Conservation (phyloP, 2,113 vertebrate species). For the Labrus mixtus region DNA sequence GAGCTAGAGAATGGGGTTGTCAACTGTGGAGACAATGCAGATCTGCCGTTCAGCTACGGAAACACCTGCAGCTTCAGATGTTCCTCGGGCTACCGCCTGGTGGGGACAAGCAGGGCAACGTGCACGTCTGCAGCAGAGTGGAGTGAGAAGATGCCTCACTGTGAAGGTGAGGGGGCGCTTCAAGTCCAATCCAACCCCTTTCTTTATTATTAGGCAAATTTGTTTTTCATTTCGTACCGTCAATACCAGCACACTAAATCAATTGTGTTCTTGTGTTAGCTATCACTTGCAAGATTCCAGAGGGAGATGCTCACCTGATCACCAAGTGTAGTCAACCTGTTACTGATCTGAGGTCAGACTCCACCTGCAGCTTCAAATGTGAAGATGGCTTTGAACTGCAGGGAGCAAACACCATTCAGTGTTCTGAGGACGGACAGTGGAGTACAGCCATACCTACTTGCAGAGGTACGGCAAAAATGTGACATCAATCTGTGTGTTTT, state of each 20-base stretch:
- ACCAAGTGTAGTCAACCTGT: conserved; percentile 45
- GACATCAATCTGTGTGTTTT: too few species aligned
- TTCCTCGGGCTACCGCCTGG: conserved; percentile 70
- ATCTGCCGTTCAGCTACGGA: conserved; percentile 75
- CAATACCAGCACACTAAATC: neutral
- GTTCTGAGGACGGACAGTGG: conserved; percentile 65
- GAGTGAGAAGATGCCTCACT: conserved; percentile 79
- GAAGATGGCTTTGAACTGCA: conserved; percentile 62
- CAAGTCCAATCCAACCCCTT: neutral
- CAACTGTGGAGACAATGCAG: conserved; percentile 78
- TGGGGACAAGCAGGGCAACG: conserved; percentile 67
- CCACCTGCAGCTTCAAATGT: conserved; percentile 73
- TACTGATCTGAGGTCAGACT: conserved; percentile 26
- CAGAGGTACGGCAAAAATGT: conserved; percentile 48
- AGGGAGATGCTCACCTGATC: conserved; percentile 35
- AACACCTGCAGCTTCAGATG: conserved; percentile 86
- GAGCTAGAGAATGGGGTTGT: conserved; percentile 65
- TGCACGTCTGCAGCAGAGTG: conserved; percentile 81
- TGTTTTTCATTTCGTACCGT: neutral
- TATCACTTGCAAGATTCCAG: conserved; percentile 63
- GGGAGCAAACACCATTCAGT: conserved; percentile 45
- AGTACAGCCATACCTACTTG: conserved; percentile 55
- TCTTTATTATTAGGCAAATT: neutral
- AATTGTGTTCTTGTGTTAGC: conserved; percentile 36
- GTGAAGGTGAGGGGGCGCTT: conserved; percentile 78